Base-by-base conservation (phyloP, 2,113 vertebrate species). In the Siphamia tubifer region DNA sequence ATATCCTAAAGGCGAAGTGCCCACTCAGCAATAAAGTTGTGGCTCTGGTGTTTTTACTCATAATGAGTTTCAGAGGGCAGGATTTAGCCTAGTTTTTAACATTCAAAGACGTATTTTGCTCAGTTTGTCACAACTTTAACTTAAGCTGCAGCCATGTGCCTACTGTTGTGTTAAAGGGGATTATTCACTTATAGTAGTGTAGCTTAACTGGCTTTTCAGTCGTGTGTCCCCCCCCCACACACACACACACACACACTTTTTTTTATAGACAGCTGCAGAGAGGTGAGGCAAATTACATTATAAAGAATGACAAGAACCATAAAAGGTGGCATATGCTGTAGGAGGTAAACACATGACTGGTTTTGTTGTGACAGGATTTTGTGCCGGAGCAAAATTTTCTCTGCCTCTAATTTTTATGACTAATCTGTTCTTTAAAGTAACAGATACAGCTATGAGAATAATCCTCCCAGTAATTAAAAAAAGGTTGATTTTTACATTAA, bases 21-120 rank as follows among this genome's bases (percentile, higher is more conserved):
- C 32, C 32, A 11, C 17, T 73, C 67, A 70, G 71, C 79, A 62
- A 23, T 39, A 71, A 66, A 38, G 64, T 54, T 61, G 19, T 43
- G 21, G 17, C 19, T 53, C 42, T 5, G 13, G 17, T 4, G 52
- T 11, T 15, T 15, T 15, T 24, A 20, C 8, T 35, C 13, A 8
- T 51, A 65, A 72, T 65, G 60, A n/a, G 54, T 73, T 65, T 39
- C 23, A 62, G 43, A 43, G 34, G 27, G 27, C 13, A 17, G 15
- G 23, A 34, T 56, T 56, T 24, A 58, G 42, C 3, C 10, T 15
- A 2, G 48, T 63, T 32, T 43, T 68, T 3, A 53, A 24, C 9
- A 53, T 25, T n/a, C n/a, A 28, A 25, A 38, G 2, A 31, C 31
- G 31, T 19, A 5, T 9, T 58, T 65, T 4, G 31, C 24, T 5